These are phyloP conservation scores for Merluccius polli DNA, from an alignment of 2,797 vertebrate species.

Conservation along the genomic window DNA sequence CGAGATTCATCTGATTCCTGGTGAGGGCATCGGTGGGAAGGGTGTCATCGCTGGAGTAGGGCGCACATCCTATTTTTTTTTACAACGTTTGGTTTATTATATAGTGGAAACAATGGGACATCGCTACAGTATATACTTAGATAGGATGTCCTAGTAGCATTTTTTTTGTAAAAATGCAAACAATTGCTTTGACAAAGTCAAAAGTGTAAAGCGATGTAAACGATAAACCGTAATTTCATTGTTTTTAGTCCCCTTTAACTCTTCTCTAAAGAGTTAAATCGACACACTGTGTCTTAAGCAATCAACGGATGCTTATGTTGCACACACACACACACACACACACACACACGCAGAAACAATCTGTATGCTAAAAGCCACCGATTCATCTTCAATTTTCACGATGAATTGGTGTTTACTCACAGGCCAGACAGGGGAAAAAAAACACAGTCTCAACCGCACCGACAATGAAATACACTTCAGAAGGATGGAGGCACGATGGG, in stretches of 20 bases:
- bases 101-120: neutral
- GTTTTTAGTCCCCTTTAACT: no score
- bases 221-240: no score
- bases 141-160: neutral
- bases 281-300: no score
- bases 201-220: no score
- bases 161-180: neutral
- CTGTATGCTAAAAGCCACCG: neutral
- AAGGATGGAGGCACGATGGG: neutral
- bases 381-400: neutral
- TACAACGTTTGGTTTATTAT: neutral
- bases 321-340: neutral
- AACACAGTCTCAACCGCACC: no score
- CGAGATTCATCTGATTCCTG: conserved; percentile 68
- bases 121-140: neutral
- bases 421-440: no score
- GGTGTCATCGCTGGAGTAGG: neutral
- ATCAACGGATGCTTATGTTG: neutral
- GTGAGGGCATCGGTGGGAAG: conserved; percentile 4
- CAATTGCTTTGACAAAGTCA: no score
- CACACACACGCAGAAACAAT: neutral
- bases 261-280: no score
- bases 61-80: neutral
- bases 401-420: neutral
- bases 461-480: neutral